phyloP scores from a whole-genome alignment of 2,113 vertebrate species.

The Cephalopterus ornatus region DNA sequence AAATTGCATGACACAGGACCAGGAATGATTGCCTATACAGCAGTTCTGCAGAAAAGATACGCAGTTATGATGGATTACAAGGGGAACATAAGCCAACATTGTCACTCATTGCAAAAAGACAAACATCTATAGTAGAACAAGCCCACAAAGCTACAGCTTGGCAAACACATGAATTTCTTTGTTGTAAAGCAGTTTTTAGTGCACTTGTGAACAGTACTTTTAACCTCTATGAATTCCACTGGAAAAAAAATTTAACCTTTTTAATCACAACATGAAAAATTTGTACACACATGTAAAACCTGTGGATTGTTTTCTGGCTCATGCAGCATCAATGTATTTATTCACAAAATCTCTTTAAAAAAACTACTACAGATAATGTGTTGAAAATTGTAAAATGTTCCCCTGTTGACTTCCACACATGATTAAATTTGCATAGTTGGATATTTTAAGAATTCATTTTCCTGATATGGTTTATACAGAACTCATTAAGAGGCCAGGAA shows the following conservation, averaged over 20 bases:
- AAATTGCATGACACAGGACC: not conserved
- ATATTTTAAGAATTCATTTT: not conserved
- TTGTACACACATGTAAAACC: not conserved
- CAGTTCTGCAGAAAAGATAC: not conserved
- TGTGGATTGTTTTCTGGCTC: not conserved
- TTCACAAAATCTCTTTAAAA: not conserved
- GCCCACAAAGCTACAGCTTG: not conserved
- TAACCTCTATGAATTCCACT: not conserved
- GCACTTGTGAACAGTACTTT: not conserved
- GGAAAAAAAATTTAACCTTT: not conserved
- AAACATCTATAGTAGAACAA: not conserved
- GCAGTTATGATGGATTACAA: slow-evolving; percentile 14
- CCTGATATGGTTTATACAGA: not conserved
- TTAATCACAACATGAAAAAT: not conserved
- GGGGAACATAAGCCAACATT: not conserved
- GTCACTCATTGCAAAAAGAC: not conserved
- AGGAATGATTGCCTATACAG: not conserved
- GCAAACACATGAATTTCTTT: not conserved
- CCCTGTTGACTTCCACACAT: not conserved
- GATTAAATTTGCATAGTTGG: not conserved
- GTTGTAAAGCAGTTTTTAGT: not conserved
- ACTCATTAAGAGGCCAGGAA: not conserved
- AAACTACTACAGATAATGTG: not conserved
- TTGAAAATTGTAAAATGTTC: not conserved
- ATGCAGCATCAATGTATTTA: not conserved